Evolutionary conservation across 2,888 invertebrate genomes (phyloP), one percentile per base, ranked within the genome.

Genomic region (Labia minor): DNA sequence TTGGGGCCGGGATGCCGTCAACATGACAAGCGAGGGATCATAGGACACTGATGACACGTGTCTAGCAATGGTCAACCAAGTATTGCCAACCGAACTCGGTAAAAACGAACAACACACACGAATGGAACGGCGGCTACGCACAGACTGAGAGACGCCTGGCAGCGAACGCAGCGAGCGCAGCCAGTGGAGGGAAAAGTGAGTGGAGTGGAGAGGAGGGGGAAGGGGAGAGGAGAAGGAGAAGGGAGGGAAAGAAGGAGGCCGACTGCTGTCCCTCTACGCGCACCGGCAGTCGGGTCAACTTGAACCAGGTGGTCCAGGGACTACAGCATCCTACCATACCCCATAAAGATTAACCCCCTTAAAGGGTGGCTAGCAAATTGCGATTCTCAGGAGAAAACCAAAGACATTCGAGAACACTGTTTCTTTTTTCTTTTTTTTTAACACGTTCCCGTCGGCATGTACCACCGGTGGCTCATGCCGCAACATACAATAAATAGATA

Each of bases 1-100:
- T 49, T 65, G 74, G 70, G 74, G 76, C 71, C 76, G 75, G 66
- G 76, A 75, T 65, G 75, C 73, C 68, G 75, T 75, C 73, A 76
- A 74, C 75, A 49, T 49, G 49, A 49, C 49, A 49, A 63, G 49
- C 49, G 49, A 49, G n/a, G 49, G 49, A 14, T 49, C 49, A 49
- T 49, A 49, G 49, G 49, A 49, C n/a, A 49, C 49, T 16, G 49
- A 49, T 11, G 49, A 49, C 49, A 49, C 49, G 49, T 49, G 49
- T 49, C 49, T 49, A 4, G 49, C 14, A 49, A 49, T 49, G 49
- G 49, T 49, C 49, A 49, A 14, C n/a, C n/a, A n/a, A n/a, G n/a
- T n/a, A n/a, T n/a, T n/a, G n/a, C n/a, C n/a, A n/a, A n/a, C n/a
- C n/a, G n/a, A n/a, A n/a, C n/a, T n/a, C 26, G 26, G 8, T 6